Base-by-base conservation (phyloP, 2,113 vertebrate species). In the Haemorhous mexicanus region DNA sequence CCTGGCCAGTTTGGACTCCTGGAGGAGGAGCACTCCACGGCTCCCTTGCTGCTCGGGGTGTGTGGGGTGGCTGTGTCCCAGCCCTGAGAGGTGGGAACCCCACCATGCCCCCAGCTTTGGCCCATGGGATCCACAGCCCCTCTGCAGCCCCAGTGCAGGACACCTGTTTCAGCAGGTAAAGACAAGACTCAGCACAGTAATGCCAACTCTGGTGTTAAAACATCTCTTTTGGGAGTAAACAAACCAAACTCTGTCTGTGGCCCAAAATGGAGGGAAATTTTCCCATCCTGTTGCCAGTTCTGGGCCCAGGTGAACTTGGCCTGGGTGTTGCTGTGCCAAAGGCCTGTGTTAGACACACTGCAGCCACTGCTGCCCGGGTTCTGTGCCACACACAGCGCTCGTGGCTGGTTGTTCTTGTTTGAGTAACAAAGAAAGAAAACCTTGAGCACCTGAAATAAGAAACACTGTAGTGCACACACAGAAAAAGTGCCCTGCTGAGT, bases 41-140 rank as follows among this genome's bases (percentile, higher is more conserved):
- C 27, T 77, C 4, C 55, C 61, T 68, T 27, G 24, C 18, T 56
- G 55, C 46, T 66, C 37, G 32, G 50, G 13, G 32, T 3, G 0
- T 52, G 49, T 5, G 21, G 56, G 8, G n/a, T 21, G 27, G 21
- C 2, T 13, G 26, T 41, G 26, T 41, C 41, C 27, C 49, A 61
- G 16, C 7, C 27, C 35, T 5, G 20, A 61, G 32, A 53, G 8
- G 2, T 41, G 52, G n/a, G 43, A 53, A 16, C 8, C 4, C 10
- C 37, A 3, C 12, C 26, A 4, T 4, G 3, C 3, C 27, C 27
- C 14, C 37, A 62, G 12, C 13, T 27, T 17, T 5, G 3, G 12
- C 23, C 61, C 6, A 3, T 0, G 3, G 15, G 39, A 53, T 23
- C 44, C 67, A 50, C 20, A 79, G 8, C 23, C 24, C 26, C 27